phyloP scores from a whole-genome alignment of 2,888 invertebrate genomes.

The Zelleria hepariella region DNA sequence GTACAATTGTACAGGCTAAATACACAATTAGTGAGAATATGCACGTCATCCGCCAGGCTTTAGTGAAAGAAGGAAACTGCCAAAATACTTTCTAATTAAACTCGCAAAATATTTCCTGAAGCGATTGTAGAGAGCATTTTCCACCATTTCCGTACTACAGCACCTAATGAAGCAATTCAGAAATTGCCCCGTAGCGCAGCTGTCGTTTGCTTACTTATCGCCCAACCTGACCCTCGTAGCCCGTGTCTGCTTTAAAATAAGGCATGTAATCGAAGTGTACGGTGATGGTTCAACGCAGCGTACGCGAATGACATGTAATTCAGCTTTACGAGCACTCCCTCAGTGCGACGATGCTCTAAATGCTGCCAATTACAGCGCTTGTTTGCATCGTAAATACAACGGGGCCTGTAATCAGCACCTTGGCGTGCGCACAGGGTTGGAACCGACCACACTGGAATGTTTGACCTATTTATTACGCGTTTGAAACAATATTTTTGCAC shows the following conservation, averaged over 20 bases:
- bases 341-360: conserved; percentile 21
- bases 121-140: background rate
- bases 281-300: background rate
- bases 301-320: background rate
- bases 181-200: background rate
- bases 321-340: background rate
- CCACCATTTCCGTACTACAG: background rate
- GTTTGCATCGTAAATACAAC: conserved; percentile 34
- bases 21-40: too few relatives aligned
- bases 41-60: too few relatives aligned
- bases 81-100: background rate
- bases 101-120: background rate
- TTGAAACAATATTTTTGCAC: too few relatives aligned
- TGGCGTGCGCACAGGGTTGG: conserved; percentile 13
- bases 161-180: background rate
- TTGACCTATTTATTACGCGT: background rate
- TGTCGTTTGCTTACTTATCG: background rate
- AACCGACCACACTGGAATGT: background rate
- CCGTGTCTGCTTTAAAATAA: background rate
- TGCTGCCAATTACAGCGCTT: conserved; percentile 36
- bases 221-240: background rate
- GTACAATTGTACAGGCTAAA: too few relatives aligned
- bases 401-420: conserved; percentile 39
- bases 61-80: too few relatives aligned
- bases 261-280: background rate